Base-by-base conservation (phyloP, 2,797 vertebrate genomes). In the Coreius guichenoti region DNA sequence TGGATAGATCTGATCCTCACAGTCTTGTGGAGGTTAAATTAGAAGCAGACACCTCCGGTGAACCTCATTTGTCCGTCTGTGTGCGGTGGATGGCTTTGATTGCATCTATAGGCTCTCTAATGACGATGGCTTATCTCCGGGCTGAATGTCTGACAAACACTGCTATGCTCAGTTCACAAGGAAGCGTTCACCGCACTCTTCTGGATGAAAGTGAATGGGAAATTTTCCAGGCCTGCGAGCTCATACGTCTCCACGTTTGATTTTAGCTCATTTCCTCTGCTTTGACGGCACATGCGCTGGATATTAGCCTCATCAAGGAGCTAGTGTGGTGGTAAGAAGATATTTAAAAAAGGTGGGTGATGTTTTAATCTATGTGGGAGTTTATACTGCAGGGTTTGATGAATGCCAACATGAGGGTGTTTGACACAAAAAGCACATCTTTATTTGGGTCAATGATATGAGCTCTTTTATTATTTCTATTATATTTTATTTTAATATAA, bases 201-300 rank as follows among this genome's bases (percentile, higher is more conserved):
- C n/a, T 47, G 85, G 86, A 87, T 81, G 70, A 86, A 86, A 89
- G 70, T 23, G 80, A 82, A 83, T 79, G 73, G 54, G 72, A 72
- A 63, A 76, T 70, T 17, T 84, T 80, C 23, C 86, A 80, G 56
- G 63, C 61, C 78, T 78, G 47, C 70, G 17, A 77, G 73, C 72
- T 58, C 54, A 43, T 79, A 56, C 69, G 21, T 81, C 65, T 74
- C 65, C 51, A 58, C 54, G 33, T 87, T 82, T 89, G 72, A 89
- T 86, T 86, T 80, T 65, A 47, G 85, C 72, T 81, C 39, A 75
- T 68, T 79, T 74, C 74, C 76, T 58, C 39, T 21, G 83, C 65
- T 79, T 81, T 82, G 58, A 85, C 58, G 58, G 65, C 58, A 68
- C 45, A 68, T 16, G 77, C 12, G 17, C 77, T 85, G 47, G 79